Evolutionary conservation across 2,113 vertebrate genomes (phyloP), one percentile per base, ranked within the genome.

Genomic region (Dasypus novemcinctus): DNA sequence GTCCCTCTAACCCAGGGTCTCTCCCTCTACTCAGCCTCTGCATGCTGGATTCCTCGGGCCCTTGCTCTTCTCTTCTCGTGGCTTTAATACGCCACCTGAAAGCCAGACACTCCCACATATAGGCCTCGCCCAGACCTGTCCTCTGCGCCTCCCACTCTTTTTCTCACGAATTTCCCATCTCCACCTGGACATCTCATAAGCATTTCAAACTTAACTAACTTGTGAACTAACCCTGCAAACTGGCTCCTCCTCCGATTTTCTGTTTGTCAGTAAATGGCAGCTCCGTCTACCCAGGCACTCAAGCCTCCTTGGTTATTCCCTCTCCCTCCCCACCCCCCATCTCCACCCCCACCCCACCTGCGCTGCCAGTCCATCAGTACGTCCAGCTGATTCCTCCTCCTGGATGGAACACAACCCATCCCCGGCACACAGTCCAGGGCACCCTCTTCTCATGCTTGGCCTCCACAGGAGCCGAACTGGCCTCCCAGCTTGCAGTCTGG

Each of bases 401-500:
- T 15, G 25, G 14, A 4, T 21, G 5, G 38, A 54, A 17, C 33
- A 17, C 54, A 33, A 33, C 33, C 12, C 33, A 27, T 17, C 10
- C 69, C 80, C 27, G 4, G n/a, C 17, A 6, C 13, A 4, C 14
- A 9, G 23, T 43, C 13, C 63, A 25, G 69, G 76, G 10, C 20
- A 72, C 33, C 23, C 29, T 66, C 36, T 38, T 59, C 59, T 61
- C 18, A 5, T 27, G 18, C 27, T 46, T 2, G 1, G 31, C 57
- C 17, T 15, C 74, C 61, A 2, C 2, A 2, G 38, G 1, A 0
- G 38, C n/a, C 52, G n/a, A 18, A 1, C 33, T 7, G 29, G 59
- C 41, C 49, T 71, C 57, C 54, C 25, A 0, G 0, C 38, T 18
- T 63, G 6, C 0, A 29, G 20, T 57, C 57, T 23, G 33, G 36